A percentile compares a stretch with the other conserved stretches of the same genome.
Conservation (phyloP, 2,797 vertebrate genomes). For the Girardinus metallicus region DNA sequence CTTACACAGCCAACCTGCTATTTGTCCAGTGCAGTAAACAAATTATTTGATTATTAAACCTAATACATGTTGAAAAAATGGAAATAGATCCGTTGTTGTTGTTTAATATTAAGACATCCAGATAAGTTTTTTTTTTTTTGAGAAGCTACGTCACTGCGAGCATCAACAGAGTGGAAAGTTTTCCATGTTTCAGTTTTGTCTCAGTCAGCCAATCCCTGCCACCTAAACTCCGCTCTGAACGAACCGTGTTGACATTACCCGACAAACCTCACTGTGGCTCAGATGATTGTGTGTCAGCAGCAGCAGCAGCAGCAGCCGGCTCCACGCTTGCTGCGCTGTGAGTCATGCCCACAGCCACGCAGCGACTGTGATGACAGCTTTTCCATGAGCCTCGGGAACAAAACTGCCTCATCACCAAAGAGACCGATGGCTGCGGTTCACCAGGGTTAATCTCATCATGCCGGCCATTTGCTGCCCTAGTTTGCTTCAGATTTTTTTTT, state of each 20-base stretch:
- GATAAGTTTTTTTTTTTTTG: background rate
- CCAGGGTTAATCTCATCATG: conserved; percentile 19
- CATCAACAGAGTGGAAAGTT: background rate
- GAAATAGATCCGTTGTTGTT: background rate
- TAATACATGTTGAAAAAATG: background rate
- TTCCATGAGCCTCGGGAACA: conserved; percentile 65
- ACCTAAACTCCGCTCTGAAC: conserved; percentile 8
- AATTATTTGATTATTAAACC: background rate
- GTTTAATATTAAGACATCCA: background rate
- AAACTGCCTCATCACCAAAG: conserved; percentile 65
- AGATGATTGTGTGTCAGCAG: conserved; percentile 37
- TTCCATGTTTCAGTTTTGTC: background rate
- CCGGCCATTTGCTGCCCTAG: background rate
- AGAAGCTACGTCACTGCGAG: background rate
- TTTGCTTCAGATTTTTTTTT: background rate
- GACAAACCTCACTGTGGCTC: conserved; percentile 32
- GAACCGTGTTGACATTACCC: conserved; percentile 16
- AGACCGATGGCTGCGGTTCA: conserved; percentile 28
- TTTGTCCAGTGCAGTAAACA: background rate
- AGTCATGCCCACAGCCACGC: conserved; percentile 53
- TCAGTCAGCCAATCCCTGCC: conserved; percentile 18
- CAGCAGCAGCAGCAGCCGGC: conserved; percentile 20
- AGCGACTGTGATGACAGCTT: conserved; percentile 57
- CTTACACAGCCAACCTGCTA: background rate
- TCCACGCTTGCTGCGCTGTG: conserved; percentile 27